Base-by-base conservation (phyloP, 2,888 invertebrate genomes). In the Athalia cordata region DNA sequence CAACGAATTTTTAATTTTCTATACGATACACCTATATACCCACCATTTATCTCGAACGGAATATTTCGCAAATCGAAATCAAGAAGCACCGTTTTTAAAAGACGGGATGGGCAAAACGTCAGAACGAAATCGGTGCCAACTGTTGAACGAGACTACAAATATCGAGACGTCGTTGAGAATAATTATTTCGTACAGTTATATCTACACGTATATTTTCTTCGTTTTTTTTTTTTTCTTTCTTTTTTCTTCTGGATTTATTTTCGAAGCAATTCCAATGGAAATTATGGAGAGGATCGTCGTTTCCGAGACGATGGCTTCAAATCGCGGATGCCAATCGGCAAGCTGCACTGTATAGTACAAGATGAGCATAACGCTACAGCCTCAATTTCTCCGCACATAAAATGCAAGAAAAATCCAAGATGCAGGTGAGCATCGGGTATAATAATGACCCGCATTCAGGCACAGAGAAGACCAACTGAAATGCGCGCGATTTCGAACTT, bases 351-450 rank as follows among this genome's bases (percentile, higher is more conserved):
- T 29, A 29, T 29, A 29, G n/a, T 15, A 45, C 49, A 57, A 75
- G 50, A 47, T 45, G 59, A 72, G 59, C 59, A 57, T 13, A 57
- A 72, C 45, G 43, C 13, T 29, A 50, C 75, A 75, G 75, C 75
- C 75, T 75, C 75, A 75, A 75, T 75, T 75, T 75, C 75, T 75
- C 72, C 45, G 50, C 62, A 50, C 29, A 84, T 86, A 84, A 86
- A 13, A 65, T 45, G 15, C 5, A 52, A 72, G 72, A 72, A 47
- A 59, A 72, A 43, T 45, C 13, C 5, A 8, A 52, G 47, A 15
- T 59, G 59, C 45, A 47, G 15, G 59, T 72, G 13, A 72, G n/a
- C 29, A 29, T 29, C 29, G 29, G 0, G 29, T 29, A 29, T 29
- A 29, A 29, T 29, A 43, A 59, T 72, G 72, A 72, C 72, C 72